These are phyloP conservation scores for Tiaroga cobitis DNA, from an alignment of 2,797 vertebrate genomes.

Conservation along the genomic window DNA sequence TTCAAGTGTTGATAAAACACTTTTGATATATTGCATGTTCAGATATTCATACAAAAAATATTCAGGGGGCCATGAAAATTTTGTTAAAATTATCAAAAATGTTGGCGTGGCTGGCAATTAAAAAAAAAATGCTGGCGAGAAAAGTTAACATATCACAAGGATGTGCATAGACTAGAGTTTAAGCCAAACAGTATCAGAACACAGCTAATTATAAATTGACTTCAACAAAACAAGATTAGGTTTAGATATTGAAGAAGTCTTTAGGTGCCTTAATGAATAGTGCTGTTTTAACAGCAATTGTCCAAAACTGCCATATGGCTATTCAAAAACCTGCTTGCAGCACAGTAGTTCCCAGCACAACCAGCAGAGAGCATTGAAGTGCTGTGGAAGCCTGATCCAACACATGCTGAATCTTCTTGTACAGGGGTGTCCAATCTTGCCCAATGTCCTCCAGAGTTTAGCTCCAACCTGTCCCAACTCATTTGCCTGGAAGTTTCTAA, in stretches of 20 bases:
- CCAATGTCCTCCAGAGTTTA: neutral
- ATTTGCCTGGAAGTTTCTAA: neutral
- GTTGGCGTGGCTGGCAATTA: too few relatives aligned
- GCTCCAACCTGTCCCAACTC: too few relatives aligned
- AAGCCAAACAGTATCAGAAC: neutral
- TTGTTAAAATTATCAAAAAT: too few relatives aligned
- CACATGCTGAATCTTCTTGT: neutral
- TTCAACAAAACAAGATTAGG: neutral
- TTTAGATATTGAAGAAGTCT: neutral
- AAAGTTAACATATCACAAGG: neutral
- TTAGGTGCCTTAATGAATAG: neutral
- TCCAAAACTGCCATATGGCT: neutral
- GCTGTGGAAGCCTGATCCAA: neutral
- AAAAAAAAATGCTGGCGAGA: too few relatives aligned
- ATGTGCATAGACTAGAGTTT: neutral
- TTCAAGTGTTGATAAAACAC: too few relatives aligned
- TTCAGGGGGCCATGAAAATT: too few relatives aligned
- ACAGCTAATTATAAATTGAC: neutral
- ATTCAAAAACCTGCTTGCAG: neutral
- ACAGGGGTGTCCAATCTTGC: neutral
- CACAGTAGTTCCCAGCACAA: neutral
- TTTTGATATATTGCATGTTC: too few relatives aligned
- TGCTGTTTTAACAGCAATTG: neutral
- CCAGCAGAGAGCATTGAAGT: slow-evolving; percentile 40
- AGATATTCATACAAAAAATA: too few relatives aligned